Evolutionary conservation across 2,113 vertebrate species (phyloP).

Genomic region (Gulo gulo): DNA sequence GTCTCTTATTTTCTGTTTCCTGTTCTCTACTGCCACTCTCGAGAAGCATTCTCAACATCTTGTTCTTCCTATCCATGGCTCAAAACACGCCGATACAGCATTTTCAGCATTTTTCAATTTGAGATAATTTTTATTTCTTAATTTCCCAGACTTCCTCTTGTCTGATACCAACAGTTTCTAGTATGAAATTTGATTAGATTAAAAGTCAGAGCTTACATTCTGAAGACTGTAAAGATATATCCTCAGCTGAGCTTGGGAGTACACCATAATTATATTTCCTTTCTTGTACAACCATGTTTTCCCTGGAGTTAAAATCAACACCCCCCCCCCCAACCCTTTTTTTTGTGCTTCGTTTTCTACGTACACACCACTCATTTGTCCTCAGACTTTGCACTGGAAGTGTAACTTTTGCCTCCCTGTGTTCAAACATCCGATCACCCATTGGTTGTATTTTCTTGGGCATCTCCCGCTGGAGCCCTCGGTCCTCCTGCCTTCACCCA

Average conservation of each 20-base stretch:
- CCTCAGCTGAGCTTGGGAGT: background rate
- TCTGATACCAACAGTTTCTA: background rate
- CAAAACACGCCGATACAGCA: background rate
- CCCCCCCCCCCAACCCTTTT: accelerated
- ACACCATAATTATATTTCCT: background rate
- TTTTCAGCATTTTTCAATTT: background rate
- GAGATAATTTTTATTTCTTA: background rate
- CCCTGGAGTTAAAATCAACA: background rate
- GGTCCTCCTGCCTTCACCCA: background rate
- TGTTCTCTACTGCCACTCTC: accelerated
- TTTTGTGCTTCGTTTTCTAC: background rate
- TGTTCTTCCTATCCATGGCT: background rate
- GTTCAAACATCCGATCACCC: background rate
- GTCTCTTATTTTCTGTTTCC: background rate
- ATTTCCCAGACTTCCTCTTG: background rate
- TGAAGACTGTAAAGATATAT: background rate
- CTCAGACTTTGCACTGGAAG: background rate
- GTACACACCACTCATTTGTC: background rate
- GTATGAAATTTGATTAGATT: background rate
- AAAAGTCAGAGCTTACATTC: background rate
- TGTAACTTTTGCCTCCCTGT: background rate
- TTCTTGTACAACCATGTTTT: background rate
- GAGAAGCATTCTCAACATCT: background rate
- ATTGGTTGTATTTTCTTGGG: background rate
- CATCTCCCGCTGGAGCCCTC: background rate